These are phyloP conservation scores for Sciaenops ocellatus DNA, from an alignment of 2,797 vertebrate species.

Conservation along the genomic window DNA sequence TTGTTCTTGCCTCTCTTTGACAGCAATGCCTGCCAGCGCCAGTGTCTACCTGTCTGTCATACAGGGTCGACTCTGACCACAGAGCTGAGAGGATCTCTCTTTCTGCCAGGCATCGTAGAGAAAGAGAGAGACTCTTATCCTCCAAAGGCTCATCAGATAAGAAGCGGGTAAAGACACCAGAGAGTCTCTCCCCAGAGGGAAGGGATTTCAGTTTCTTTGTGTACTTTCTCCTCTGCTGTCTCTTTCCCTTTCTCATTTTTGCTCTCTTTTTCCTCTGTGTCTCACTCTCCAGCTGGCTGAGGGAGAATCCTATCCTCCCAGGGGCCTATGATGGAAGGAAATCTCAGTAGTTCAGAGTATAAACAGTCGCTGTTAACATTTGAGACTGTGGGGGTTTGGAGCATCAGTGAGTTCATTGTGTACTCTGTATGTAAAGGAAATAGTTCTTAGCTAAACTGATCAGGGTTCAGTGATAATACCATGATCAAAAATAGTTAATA, in stretches of 20 bases:
- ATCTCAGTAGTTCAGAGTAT: slow-evolving; percentile 59
- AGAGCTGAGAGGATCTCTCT: slow-evolving; percentile 51
- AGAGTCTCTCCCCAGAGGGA: slow-evolving; percentile 60
- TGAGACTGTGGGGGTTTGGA: slow-evolving; percentile 41
- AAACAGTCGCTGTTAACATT: slow-evolving; percentile 65
- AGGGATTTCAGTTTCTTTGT: slow-evolving; percentile 65
- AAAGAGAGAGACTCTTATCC: slow-evolving; percentile 59
- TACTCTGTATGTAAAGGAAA: slow-evolving; percentile 28
- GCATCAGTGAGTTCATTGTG: slow-evolving; percentile 27
- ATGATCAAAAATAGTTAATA: slow-evolving; percentile 30
- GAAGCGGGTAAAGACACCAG: slow-evolving; percentile 61
- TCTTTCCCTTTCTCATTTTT: slow-evolving; percentile 41
- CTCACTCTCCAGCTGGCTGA: slow-evolving; percentile 42
- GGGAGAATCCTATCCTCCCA: slow-evolving; percentile 62
- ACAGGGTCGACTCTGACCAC: slow-evolving; percentile 45
- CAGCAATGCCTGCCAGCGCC: slow-evolving; percentile 56
- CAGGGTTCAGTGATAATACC: slow-evolving; percentile 22
- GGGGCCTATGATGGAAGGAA: slow-evolving; percentile 50
- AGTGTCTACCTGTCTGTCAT: slow-evolving; percentile 46
- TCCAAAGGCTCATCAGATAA: slow-evolving; percentile 74
- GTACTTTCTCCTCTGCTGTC: slow-evolving; percentile 41
- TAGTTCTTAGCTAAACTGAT: slow-evolving; percentile 35
- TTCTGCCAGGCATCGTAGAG: slow-evolving; percentile 25
- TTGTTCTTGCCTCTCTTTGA: slow-evolving; percentile 53
- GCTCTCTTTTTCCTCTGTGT: slow-evolving; percentile 32